Percentiles rank a stretch among this genome's conserved stretches.
Conservation (phyloP, 1,140 invertebrate genomes). For the Chionoecetes opilio region DNA sequence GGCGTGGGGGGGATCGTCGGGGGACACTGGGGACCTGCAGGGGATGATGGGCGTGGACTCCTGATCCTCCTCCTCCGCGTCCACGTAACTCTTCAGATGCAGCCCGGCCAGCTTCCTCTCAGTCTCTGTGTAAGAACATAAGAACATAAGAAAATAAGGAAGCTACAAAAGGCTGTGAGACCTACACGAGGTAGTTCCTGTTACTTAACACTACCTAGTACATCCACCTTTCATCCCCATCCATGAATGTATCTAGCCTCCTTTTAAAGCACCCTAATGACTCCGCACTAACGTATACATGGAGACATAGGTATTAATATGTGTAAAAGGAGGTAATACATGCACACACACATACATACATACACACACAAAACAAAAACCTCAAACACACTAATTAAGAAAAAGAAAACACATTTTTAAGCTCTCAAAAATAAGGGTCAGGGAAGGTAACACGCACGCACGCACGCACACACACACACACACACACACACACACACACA, state of each 20-base stretch:
- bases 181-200: too few species aligned
- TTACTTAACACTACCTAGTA: too few species aligned
- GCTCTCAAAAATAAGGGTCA: background rate
- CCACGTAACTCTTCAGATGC: conserved; percentile 65
- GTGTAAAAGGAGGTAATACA: background rate
- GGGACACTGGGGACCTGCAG: conserved; percentile 60
- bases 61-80: conserved; percentile 68
- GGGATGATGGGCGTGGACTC: conserved; percentile 73
- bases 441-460: background rate
- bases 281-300: too few species aligned
- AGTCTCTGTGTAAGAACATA: conserved; percentile 61
- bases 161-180: too few species aligned
- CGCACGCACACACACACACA: background rate
- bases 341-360: background rate
- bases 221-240: too few species aligned
- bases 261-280: too few species aligned
- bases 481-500: conserved; percentile 44
- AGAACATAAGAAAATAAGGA: too few species aligned
- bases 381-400: too few species aligned
- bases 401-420: too few species aligned
- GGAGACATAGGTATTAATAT: too few species aligned
- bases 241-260: too few species aligned
- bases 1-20: conserved; percentile 65
- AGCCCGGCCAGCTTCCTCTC: conserved; percentile 66
- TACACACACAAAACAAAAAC: conserved; percentile 2